Evolutionary conservation across 1,140 invertebrate genomes (phyloP), one percentile per base, ranked within the genome.

Genomic region (Drosophila hydei): DNA sequence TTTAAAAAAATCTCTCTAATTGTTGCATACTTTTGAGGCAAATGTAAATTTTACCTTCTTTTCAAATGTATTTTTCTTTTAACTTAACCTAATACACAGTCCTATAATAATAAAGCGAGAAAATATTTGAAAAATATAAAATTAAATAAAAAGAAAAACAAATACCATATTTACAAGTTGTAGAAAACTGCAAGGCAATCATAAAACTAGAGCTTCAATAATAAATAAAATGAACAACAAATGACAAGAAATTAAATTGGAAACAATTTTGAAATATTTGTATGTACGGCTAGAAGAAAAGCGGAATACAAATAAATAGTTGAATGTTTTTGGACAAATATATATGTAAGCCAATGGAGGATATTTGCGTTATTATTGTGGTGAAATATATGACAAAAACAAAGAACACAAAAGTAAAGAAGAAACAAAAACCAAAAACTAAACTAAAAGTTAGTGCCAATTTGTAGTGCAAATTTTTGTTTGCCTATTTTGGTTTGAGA

Each of bases 201-300:
- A 91, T 91, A 90, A 72, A 91, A 91, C 80, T 91, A 91, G 89
- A 90, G 87, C 85, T 91, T 91, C 83, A 80, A 84, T 77, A 89
- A 88, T 91, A 79, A 80, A 84, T 77, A 89, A 88, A 88, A 77
- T 78, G 61, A 75, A 68, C 43, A 73, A 77, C 30, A 64, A 79
- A 63, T 68, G 80, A 69, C 77, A 80, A 76, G 76, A 76, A 71
- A 18, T 16, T 21, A 36, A 42, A 54, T 47, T 33, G 55, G 58
- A 69, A 19, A 40, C 33, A 67, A 61, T 50, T 61, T 68, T 68
- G 9, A 50, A 40, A 55, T 58, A 76, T 69, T 60, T 68, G 40
- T 47, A 60, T 48, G 16, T 14, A 36, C 25, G 62, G 68, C 69
- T 52, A 38, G 38, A 16, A 7, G 16, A 7, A 18, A 16, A 40